These are phyloP conservation scores for Mionectes olivaceus DNA, from an alignment of 2,797 vertebrate species.

Conservation along the genomic window DNA sequence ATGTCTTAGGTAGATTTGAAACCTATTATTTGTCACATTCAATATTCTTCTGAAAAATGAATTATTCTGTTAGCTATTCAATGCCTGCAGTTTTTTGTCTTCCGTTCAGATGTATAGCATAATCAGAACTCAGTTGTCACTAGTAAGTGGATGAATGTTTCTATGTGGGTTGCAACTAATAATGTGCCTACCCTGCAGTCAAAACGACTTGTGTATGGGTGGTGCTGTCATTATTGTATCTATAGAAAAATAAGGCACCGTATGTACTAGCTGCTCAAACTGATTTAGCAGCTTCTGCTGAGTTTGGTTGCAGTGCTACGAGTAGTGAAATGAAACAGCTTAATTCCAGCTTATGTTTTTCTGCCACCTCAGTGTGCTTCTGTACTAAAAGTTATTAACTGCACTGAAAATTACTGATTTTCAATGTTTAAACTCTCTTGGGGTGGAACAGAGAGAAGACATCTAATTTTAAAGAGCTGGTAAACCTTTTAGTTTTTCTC, in stretches of 20 bases:
- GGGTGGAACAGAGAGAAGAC: neutral
- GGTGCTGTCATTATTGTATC: neutral
- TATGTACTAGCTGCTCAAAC: neutral
- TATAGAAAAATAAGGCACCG: neutral
- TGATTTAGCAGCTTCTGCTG: conserved; percentile 19
- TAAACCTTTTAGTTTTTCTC: neutral
- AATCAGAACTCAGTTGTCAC: conserved; percentile 4
- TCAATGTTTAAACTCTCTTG: neutral
- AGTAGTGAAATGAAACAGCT: neutral
- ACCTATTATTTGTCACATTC: neutral
- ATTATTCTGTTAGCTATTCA: neutral
- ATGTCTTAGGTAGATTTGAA: neutral
- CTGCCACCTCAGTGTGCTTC: neutral
- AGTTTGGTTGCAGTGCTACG: neutral
- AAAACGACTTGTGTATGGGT: neutral
- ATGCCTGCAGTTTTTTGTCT: neutral
- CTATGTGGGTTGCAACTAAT: neutral
- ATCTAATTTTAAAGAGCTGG: neutral
- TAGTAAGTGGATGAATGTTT: neutral
- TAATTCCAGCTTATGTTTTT: neutral
- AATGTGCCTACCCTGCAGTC: neutral
- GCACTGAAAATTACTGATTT: neutral
- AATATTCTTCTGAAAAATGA: neutral
- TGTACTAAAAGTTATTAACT: neutral
- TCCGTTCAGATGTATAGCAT: neutral